Evolutionary conservation across 2,797 vertebrate genomes (phyloP).

Genomic region (Tragelaphus oryx): DNA sequence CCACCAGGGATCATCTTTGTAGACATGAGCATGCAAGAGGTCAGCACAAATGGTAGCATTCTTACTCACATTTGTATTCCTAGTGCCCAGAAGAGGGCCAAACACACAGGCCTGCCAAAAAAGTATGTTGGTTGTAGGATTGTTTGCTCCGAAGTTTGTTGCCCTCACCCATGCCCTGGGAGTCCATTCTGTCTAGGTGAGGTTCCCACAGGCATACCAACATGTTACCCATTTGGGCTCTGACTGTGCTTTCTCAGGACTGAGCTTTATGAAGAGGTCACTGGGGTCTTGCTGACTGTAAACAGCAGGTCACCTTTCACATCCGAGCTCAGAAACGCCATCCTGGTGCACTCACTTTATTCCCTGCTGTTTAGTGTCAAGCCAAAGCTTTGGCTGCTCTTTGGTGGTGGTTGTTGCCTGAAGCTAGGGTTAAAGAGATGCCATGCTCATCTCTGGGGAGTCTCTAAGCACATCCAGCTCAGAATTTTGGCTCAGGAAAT

Average conservation of each 20-base stretch:
- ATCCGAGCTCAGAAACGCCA: background rate
- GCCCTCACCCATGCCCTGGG: background rate
- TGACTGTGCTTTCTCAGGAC: background rate
- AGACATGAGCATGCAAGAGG: background rate
- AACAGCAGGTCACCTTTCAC: background rate
- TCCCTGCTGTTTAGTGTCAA: background rate
- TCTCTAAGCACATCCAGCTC: background rate
- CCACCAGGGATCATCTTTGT: background rate
- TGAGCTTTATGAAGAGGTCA: constrained; percentile 1
- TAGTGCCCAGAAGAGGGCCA: background rate
- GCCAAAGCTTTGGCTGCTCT: background rate
- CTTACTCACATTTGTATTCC: background rate
- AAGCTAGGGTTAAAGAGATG: background rate
- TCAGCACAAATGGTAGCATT: background rate
- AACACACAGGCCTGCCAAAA: background rate
- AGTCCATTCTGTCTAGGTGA: background rate
- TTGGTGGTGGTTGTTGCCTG: background rate
- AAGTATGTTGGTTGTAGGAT: background rate
- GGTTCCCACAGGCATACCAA: background rate
- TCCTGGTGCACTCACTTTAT: background rate
- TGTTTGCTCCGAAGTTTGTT: background rate
- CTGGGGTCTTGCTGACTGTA: background rate
- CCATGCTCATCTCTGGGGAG: background rate
- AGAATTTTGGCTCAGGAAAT: background rate
- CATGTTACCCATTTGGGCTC: background rate